A percentile compares a stretch with the other conserved stretches of the same genome.
Conservation (phyloP, 2,888 invertebrate species). For the Eumacrocentrus americanus region DNA sequence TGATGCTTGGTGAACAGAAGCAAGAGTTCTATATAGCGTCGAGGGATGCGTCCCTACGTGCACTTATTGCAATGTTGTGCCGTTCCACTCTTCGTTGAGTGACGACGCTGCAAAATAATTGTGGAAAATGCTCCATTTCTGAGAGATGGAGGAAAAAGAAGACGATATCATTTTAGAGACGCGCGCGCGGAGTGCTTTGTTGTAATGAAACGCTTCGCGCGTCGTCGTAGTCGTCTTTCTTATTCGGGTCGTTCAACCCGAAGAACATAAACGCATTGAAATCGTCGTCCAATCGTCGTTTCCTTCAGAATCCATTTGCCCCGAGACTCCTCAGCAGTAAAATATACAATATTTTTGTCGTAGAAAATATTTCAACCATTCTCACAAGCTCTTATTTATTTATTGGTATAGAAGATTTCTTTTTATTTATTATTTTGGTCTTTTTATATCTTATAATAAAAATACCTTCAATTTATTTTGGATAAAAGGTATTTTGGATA, state of each 20-base stretch:
- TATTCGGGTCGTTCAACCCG: slow-evolving; percentile 8
- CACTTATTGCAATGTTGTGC: neutral
- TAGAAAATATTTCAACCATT: too few species aligned
- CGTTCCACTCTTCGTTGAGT: neutral
- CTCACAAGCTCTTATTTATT: too few species aligned
- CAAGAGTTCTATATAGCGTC: neutral
- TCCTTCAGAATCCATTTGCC: neutral
- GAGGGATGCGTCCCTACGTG: neutral
- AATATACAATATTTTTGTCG: too few species aligned
- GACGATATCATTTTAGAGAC: slow-evolving; percentile 42
- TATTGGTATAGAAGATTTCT: too few species aligned
- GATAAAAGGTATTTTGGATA: neutral
- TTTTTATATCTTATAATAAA: too few species aligned
- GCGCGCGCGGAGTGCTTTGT: slow-evolving; percentile 40
- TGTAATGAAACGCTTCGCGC: slow-evolving; percentile 40
- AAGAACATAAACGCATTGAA: slow-evolving; percentile 2
- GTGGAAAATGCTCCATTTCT: neutral
- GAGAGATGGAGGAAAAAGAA: neutral
- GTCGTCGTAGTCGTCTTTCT: too few species aligned
- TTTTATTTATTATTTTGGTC: too few species aligned
- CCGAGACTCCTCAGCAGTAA: too few species aligned
- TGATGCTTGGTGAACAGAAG: neutral
- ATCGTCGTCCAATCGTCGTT: neutral
- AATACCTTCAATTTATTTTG: too few species aligned
- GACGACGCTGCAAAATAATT: neutral